phyloP scores from a whole-genome alignment of 2,797 vertebrate species.

The Cryptoblepharus egeriae region DNA sequence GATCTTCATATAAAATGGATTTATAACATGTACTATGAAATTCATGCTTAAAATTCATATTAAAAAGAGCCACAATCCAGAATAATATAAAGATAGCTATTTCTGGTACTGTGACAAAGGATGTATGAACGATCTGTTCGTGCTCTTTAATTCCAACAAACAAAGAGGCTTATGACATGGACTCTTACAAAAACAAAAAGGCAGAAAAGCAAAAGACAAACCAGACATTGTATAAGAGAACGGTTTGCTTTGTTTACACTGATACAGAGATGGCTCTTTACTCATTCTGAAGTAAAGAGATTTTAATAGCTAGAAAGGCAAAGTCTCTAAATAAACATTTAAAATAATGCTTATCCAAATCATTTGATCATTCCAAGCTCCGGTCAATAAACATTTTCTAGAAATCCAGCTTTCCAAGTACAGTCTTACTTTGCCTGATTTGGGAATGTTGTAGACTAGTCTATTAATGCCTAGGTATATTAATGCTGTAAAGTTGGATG shows the following conservation, averaged over 20 bases:
- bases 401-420: neutral
- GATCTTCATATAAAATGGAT: too few relatives aligned
- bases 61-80: constrained; percentile 15
- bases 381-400: neutral
- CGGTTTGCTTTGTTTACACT: constrained; percentile 57
- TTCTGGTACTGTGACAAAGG: constrained; percentile 29
- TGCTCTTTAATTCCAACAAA: constrained; percentile 58
- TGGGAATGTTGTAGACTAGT: neutral
- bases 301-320: constrained; percentile 34
- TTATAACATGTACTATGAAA: neutral
- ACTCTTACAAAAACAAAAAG: constrained; percentile 50
- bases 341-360: neutral
- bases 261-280: constrained; percentile 73
- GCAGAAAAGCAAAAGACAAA: constrained; percentile 60
- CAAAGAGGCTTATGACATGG: constrained; percentile 70
- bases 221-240: constrained; percentile 57
- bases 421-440: neutral
- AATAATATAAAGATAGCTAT: neutral
- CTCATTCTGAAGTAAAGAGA: constrained; percentile 61
- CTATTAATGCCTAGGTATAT: neutral
- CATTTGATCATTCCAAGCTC: neutral
- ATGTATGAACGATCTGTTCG: constrained; percentile 19
- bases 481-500: too few relatives aligned
- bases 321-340: constrained; percentile 4
- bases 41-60: neutral